Conservation (phyloP, 2,888 invertebrate species). For the Ceriagrion tenellum region DNA sequence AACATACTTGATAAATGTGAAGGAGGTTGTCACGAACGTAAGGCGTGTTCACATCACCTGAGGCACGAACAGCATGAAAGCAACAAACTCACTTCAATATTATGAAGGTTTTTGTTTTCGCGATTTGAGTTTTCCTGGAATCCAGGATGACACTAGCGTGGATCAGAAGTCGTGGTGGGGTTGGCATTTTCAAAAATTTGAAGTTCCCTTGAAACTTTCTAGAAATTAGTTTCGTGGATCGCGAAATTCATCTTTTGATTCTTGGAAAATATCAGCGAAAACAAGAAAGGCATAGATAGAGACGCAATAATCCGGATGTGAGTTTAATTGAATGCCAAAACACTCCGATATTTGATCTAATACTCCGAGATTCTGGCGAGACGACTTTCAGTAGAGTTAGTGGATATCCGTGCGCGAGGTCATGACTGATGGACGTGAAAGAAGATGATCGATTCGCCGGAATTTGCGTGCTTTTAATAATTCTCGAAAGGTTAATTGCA, state of each 20-base stretch:
- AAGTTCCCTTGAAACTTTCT: too few relatives aligned
- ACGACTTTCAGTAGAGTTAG: neutral
- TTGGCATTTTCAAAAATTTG: too few relatives aligned
- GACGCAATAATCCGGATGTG: neutral
- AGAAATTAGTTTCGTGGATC: neutral
- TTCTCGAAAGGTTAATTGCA: neutral
- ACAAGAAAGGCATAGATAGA: neutral
- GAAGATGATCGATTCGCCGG: neutral
- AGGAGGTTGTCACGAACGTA: too few relatives aligned
- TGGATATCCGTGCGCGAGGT: neutral
- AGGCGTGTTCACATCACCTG: too few relatives aligned
- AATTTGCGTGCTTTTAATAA: neutral
- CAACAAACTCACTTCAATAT: too few relatives aligned
- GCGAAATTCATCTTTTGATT: neutral
- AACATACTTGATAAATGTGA: too few relatives aligned
- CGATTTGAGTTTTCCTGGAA: too few relatives aligned
- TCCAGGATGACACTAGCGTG: too few relatives aligned
- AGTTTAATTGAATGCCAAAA: neutral
- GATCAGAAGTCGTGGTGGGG: too few relatives aligned
- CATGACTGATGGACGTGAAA: neutral
- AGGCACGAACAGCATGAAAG: too few relatives aligned
- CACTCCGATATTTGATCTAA: neutral
- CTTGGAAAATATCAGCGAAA: neutral
- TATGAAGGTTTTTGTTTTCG: too few relatives aligned
- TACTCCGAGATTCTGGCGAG: neutral